Conservation (phyloP, 2,888 invertebrate genomes). For the Torymus tubicola region DNA sequence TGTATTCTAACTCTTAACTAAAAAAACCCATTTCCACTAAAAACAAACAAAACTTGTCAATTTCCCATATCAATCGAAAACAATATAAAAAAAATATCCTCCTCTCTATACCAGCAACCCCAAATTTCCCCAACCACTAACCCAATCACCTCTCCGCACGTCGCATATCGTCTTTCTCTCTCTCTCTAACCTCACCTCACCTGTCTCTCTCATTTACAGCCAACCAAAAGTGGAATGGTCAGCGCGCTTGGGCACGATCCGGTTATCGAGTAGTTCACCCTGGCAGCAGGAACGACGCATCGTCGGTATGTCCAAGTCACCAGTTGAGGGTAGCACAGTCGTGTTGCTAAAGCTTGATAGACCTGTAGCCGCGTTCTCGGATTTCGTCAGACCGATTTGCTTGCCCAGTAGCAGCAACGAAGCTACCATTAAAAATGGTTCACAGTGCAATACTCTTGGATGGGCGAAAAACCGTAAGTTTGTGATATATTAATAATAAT, state of each 20-base stretch:
- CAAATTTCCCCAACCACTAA: too few relatives aligned
- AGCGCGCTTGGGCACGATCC: conserved; percentile 86
- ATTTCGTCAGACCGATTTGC: conserved; percentile 90
- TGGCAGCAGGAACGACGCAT: conserved; percentile 92
- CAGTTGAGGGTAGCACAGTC: conserved; percentile 91
- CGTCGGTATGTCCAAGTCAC: conserved; percentile 92
- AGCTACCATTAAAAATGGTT: conserved; percentile 71
- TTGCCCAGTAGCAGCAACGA: conserved; percentile 81
- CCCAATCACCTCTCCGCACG: too few relatives aligned
- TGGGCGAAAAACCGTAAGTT: conserved; percentile 87
- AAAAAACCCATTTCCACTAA: too few relatives aligned
- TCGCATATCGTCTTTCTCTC: too few relatives aligned
- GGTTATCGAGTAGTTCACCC: conserved; percentile 87
- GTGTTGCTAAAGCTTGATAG: conserved; percentile 89
- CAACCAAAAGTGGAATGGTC: conserved; percentile 93
- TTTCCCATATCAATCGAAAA: too few relatives aligned
- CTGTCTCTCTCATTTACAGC: too few relatives aligned
- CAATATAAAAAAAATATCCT: too few relatives aligned
- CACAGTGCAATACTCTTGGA: conserved; percentile 88
- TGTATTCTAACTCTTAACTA: too few relatives aligned
- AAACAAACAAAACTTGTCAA: too few relatives aligned
- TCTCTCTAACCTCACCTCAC: too few relatives aligned
- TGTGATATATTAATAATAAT: too few relatives aligned
- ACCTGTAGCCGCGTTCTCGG: conserved; percentile 83
- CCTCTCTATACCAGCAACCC: too few relatives aligned